Percentiles rank a stretch among this genome's conserved stretches.
These are phyloP conservation scores for Drosophila quinaria DNA, from an alignment of 2,888 invertebrate species.

Conservation along the genomic window DNA sequence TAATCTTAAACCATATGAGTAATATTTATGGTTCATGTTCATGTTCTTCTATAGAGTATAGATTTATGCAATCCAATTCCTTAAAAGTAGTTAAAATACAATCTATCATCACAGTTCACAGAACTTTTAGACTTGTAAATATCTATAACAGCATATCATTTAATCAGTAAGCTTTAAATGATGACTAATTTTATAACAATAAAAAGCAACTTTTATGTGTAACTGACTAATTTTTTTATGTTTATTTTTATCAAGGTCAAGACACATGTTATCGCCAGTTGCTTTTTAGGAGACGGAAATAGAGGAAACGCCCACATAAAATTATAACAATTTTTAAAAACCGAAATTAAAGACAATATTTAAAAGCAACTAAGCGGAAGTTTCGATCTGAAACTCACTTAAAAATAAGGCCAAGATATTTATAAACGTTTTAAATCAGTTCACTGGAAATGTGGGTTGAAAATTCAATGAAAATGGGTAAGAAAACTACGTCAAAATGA, in stretches of 20 bases:
- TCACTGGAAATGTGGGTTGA: constrained; percentile 30
- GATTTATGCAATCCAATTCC: not conserved
- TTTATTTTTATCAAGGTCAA: constrained; percentile 36
- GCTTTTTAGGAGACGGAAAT: not conserved
- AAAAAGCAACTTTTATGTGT: not conserved
- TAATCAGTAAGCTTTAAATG: constrained; percentile 8
- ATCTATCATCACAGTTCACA: not conserved
- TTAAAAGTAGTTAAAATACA: not conserved
- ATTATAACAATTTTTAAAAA: not conserved
- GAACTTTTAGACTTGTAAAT: not conserved
- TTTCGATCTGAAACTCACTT: constrained; percentile 18
- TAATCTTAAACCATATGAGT: not conserved
- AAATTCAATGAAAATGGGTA: constrained; percentile 38
- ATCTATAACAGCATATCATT: not conserved
- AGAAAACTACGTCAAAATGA: constrained; percentile 32
- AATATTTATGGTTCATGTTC: not conserved
- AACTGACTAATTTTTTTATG: constrained; percentile 16
- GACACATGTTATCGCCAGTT: constrained; percentile 30
- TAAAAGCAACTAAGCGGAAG: constrained; percentile 44
- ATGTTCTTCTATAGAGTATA: not conserved
- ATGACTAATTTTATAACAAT: constrained; percentile 14
- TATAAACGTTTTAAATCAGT: constrained; percentile 58
- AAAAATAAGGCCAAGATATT: constrained; percentile 34
- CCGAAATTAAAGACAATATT: constrained; percentile 2
- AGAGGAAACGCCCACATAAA: constrained; percentile 1